Evolutionary conservation across 2,113 vertebrate species (phyloP), one percentile per base, ranked within the genome.

Genomic region (Ictidomys tridecemlineatus): DNA sequence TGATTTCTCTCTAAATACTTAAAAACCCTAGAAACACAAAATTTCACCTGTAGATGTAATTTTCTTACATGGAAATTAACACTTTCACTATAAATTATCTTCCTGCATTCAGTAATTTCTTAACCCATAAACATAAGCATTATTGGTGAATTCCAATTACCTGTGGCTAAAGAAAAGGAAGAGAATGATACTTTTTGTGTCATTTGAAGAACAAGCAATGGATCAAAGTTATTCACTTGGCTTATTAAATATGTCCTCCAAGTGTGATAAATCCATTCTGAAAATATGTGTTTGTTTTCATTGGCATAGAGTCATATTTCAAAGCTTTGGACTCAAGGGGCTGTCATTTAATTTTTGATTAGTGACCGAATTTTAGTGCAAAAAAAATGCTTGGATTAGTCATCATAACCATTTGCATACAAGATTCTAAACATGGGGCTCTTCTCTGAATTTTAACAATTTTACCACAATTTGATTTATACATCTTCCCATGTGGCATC

Each of bases 11-110:
- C 56, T 24, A 45, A 93, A 79, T 42, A 80, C 58, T 51, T 94
- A 85, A 74, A 69, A 56, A 76, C 79, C 58, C 56, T 83, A 84
- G 51, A 84, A 89, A 93, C 69, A 92, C 56, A 92, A 89, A 92
- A 78, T 24, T 61, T 4, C 32, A 2, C 48, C 26, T 56, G 14
- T 26, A 51, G 85, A 53, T 53, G 32, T 65, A 73, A 83, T 65
- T 89, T 58, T 69, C 30, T 78, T 18, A 45, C 70, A 26, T 18
- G 39, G 32, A 74, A 90, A 83, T 76, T 5, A 16, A 76, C 17
- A 53, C 10, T 58, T 73, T 39, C 20, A 80, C 67, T 45, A 70
- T 30, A 65, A 63, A 58, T 70, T 48, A 32, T 39, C 82, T 91
- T 58, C 11, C n/a, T 45, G 16, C 5, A 85, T 8, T 14, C 30